These are phyloP conservation scores for Daphoenositta chrysoptera DNA, from an alignment of 2,113 vertebrate genomes.

Conservation along the genomic window DNA sequence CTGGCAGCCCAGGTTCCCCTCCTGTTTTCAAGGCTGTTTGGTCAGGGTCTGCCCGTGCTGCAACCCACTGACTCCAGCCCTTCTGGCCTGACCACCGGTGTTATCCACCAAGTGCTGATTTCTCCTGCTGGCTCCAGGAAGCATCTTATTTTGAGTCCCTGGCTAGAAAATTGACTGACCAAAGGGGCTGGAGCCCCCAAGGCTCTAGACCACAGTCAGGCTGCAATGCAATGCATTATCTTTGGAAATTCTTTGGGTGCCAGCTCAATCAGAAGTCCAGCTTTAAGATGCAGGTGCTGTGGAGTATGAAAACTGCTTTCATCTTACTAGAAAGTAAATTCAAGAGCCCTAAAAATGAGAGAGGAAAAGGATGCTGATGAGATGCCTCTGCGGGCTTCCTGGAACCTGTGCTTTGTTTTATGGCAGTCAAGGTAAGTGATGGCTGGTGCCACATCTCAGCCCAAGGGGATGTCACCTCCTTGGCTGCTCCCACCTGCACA, in stretches of 20 bases:
- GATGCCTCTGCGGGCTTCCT: not conserved
- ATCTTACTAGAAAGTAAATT: not conserved
- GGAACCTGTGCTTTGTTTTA: not conserved
- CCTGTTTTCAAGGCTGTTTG: not conserved
- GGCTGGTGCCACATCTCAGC: not conserved
- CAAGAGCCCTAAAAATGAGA: not conserved
- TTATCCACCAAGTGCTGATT: not conserved
- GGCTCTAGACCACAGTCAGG: not conserved
- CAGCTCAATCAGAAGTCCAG: not conserved
- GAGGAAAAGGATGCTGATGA: not conserved
- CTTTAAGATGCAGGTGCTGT: not conserved
- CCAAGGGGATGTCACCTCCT: not conserved
- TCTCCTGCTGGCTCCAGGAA: not conserved
- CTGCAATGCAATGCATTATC: not conserved
- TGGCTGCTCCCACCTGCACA: not conserved
- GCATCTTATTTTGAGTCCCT: not conserved
- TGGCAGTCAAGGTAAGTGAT: not conserved
- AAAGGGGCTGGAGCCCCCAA: not conserved
- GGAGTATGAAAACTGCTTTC: not conserved
- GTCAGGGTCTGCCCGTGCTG: fast-evolving
- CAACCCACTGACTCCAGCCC: fast-evolving
- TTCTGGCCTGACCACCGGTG: not conserved
- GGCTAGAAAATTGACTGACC: not conserved
- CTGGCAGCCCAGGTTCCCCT: not conserved
- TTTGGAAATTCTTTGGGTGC: not conserved